Evolutionary conservation across 30 jellyfish, hydroid and myxozoan genomes (phyloP).

Genomic region (Pseudorhiza aurosa): DNA sequence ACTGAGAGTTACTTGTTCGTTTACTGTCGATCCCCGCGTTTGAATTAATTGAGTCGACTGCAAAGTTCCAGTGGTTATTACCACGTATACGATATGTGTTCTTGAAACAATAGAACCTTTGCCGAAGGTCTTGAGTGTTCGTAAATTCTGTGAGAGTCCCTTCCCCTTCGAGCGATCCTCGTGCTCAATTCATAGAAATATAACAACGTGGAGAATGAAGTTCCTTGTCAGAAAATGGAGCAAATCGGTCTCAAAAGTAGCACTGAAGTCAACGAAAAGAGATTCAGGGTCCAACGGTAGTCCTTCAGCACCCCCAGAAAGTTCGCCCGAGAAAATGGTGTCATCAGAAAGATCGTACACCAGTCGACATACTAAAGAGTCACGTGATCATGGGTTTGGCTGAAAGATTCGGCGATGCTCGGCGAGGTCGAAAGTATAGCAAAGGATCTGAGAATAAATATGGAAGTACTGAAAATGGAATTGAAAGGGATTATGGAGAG

Average conservation of each 20-base stretch:
- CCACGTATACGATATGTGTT: too few relatives aligned
- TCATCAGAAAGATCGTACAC: not conserved
- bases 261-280: slow-evolving; percentile 27
- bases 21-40: too few relatives aligned
- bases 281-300: slow-evolving; percentile 30
- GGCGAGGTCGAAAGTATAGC: not conserved
- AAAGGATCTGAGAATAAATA: slow-evolving; percentile 10
- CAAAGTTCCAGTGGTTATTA: too few relatives aligned
- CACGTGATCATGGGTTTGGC: not conserved
- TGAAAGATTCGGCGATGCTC: not conserved
- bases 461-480: slow-evolving; percentile 9
- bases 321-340: not conserved
- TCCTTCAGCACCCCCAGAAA: slow-evolving; percentile 52
- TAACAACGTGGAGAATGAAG: slow-evolving; percentile 90
- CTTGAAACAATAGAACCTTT: too few relatives aligned
- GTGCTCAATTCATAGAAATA: too few relatives aligned
- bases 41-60: too few relatives aligned
- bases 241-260: slow-evolving; percentile 36
- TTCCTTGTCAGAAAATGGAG: slow-evolving; percentile 67
- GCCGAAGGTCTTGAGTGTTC: too few relatives aligned
- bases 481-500: not conserved
- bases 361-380: not conserved
- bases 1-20: too few relatives aligned
- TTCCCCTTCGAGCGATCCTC: too few relatives aligned
- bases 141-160: too few relatives aligned